Conservation (phyloP, 2,797 vertebrate species). For the Babyrousa celebensis region DNA sequence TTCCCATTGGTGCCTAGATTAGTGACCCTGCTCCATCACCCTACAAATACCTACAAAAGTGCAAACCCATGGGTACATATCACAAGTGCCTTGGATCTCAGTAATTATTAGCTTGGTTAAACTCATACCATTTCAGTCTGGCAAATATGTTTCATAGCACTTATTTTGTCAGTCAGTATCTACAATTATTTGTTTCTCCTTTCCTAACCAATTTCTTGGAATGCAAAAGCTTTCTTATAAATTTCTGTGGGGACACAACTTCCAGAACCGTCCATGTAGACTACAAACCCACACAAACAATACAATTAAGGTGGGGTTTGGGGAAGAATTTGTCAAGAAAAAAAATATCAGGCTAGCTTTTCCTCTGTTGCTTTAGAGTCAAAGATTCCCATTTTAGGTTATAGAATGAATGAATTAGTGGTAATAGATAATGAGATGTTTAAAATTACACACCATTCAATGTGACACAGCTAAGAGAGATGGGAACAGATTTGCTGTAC, state of each 20-base stretch:
- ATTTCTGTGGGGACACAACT: background rate
- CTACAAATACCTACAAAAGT: background rate
- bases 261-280: background rate
- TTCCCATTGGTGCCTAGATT: background rate
- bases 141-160: background rate
- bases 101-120: conserved; percentile 36
- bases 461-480: background rate
- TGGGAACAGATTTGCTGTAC: background rate
- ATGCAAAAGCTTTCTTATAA: background rate
- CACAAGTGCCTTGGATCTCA: background rate
- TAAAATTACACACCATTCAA: background rate
- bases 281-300: background rate
- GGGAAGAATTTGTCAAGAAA: background rate
- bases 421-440: background rate
- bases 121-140: conserved; percentile 5
- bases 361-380: background rate
- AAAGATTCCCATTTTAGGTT: background rate
- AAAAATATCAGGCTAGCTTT: background rate
- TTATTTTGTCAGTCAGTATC: background rate
- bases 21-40: background rate
- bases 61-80: background rate
- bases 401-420: conserved; percentile 33
- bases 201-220: background rate
- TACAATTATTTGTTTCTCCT: background rate
- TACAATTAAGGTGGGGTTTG: background rate